A percentile compares a stretch with the other conserved stretches of the same genome.
Conservation (phyloP, 1,140 invertebrate genomes). For the Drosophila bifasciata region DNA sequence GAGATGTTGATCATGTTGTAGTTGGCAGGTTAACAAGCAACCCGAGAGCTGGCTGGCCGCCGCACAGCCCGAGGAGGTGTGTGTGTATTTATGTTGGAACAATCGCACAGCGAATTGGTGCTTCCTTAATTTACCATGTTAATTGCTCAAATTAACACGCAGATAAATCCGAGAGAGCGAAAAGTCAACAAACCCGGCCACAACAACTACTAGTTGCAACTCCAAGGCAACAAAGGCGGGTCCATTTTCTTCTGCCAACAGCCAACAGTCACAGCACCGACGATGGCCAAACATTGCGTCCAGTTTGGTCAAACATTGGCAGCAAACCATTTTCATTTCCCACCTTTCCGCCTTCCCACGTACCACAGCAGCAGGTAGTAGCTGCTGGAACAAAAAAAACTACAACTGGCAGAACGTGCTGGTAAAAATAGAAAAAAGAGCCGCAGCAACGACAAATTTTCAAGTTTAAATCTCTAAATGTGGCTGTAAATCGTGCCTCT, state of each 20-base stretch:
- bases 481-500: slow-evolving; percentile 59
- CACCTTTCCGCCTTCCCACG: slow-evolving; percentile 54
- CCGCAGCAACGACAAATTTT: slow-evolving; percentile 49
- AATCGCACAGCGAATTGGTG: slow-evolving; percentile 48
- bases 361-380: slow-evolving; percentile 48
- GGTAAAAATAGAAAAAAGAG: slow-evolving; percentile 30
- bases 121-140: slow-evolving; percentile 71
- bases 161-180: slow-evolving; percentile 55
- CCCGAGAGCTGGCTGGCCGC: slow-evolving; percentile 17
- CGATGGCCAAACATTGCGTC: slow-evolving; percentile 41
- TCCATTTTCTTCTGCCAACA: slow-evolving; percentile 40
- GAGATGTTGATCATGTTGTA: slow-evolving; percentile 54
- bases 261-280: not conserved
- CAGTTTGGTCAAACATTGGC: slow-evolving; percentile 42
- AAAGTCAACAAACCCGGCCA: slow-evolving; percentile 46
- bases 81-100: slow-evolving; percentile 52
- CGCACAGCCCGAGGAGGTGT: slow-evolving; percentile 32
- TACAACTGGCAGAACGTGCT: slow-evolving; percentile 57
- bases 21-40: slow-evolving; percentile 55
- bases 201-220: slow-evolving; percentile 40
- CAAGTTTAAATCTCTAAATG: slow-evolving; percentile 70
- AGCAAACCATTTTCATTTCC: slow-evolving; percentile 32
- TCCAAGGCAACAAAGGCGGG: slow-evolving; percentile 35
- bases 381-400: slow-evolving; percentile 6
- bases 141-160: slow-evolving; percentile 72